A percentile compares a stretch with the other conserved stretches of the same genome.
phyloP scores from a whole-genome alignment of 1,140 invertebrate species.

The Matsumurasca onukii region DNA sequence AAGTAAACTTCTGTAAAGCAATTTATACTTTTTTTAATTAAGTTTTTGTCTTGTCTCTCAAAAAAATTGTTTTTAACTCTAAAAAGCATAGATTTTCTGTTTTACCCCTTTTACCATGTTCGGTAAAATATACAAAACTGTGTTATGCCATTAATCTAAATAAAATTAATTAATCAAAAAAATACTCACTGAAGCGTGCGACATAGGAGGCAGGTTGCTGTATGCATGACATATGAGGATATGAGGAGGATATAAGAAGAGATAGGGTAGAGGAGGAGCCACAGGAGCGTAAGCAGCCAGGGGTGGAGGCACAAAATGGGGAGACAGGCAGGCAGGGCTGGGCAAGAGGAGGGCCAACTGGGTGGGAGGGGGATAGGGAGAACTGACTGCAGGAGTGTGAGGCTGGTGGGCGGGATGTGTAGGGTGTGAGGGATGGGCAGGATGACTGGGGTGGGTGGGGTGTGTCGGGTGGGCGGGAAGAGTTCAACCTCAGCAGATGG shows the following conservation, averaged over 20 bases:
- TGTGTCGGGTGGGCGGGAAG: background rate
- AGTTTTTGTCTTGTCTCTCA: no score
- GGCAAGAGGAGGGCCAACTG: background rate
- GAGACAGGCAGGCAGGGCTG: background rate
- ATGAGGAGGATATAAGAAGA: conserved; percentile 52
- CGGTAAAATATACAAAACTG: no score
- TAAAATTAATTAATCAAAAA: no score
- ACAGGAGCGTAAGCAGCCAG: background rate
- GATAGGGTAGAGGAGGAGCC: conserved; percentile 44
- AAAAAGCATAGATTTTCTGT: no score
- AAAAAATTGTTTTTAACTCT: no score
- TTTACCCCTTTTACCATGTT: no score
- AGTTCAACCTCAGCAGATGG: background rate
- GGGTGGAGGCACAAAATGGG: background rate
- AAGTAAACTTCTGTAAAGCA: no score
- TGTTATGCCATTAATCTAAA: no score
- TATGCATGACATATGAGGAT: conserved; percentile 73
- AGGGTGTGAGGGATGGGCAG: conserved; percentile 6
- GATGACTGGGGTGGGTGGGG: background rate
- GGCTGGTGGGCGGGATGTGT: background rate
- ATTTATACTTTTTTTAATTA: no score
- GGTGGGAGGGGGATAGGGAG: background rate
- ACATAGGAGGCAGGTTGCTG: conserved; percentile 57
- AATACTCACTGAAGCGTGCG: conserved; percentile 56
- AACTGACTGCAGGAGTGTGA: background rate